A percentile compares a stretch with the other conserved stretches of the same genome.
These are phyloP conservation scores for Leistus spinibarbis DNA, from an alignment of 2,888 invertebrate species.

Conservation along the genomic window DNA sequence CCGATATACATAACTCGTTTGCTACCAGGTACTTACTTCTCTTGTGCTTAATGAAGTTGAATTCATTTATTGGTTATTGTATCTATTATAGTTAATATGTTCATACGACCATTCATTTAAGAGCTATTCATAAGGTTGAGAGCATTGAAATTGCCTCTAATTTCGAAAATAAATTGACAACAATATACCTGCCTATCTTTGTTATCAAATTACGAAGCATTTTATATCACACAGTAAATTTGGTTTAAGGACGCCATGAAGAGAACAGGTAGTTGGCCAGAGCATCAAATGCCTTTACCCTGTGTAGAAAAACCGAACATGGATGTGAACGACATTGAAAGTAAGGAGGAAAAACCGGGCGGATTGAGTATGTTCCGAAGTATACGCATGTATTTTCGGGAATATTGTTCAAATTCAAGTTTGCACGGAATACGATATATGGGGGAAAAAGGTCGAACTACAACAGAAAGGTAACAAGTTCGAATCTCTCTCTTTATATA, in stretches of 20 bases:
- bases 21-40: too few species aligned
- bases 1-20: too few species aligned
- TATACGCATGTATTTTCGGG: slow-evolving; percentile 51
- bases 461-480: slow-evolving; percentile 55
- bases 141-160: too few species aligned
- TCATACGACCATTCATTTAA: too few species aligned
- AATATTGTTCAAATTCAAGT: slow-evolving; percentile 52
- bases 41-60: too few species aligned
- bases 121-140: too few species aligned
- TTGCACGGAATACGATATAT: slow-evolving; percentile 56
- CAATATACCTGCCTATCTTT: too few species aligned
- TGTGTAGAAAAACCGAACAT: slow-evolving; percentile 10
- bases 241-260: not conserved
- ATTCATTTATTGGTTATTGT: too few species aligned
- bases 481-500: not conserved
- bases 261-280: slow-evolving; percentile 7
- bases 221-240: too few species aligned
- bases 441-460: slow-evolving; percentile 52
- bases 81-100: too few species aligned
- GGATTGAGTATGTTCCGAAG: slow-evolving; percentile 40
- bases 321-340: not conserved
- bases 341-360: not conserved
- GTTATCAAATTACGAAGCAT: too few species aligned
- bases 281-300: slow-evolving; percentile 7
- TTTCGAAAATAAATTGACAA: too few species aligned